phyloP scores from a whole-genome alignment of 1,140 invertebrate species.

The Vanessa atalanta region DNA sequence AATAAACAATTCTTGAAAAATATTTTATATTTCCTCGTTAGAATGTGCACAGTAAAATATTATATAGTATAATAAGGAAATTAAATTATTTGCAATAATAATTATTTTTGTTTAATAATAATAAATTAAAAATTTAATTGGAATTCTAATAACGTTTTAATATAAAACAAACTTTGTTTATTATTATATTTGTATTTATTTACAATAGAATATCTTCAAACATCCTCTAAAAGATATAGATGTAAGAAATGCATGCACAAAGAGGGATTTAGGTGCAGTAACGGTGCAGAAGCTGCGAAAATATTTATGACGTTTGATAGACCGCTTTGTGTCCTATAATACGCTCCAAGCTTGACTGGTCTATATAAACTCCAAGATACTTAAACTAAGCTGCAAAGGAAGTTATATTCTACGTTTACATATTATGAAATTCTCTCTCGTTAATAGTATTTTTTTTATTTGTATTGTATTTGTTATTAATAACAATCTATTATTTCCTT shows the following conservation, averaged over 20 bases:
- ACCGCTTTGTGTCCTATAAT: slow-evolving; percentile 61
- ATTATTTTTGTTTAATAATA: too few species aligned
- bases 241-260: slow-evolving; percentile 59
- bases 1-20: too few species aligned
- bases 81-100: too few species aligned
- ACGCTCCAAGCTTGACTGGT: slow-evolving; percentile 22
- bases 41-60: too few species aligned
- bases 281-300: slow-evolving; percentile 56
- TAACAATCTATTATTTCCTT: neutral
- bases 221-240: slow-evolving; percentile 24
- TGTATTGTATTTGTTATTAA: neutral
- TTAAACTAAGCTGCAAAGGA: slow-evolving; percentile 15
- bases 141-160: neutral
- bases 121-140: too few species aligned
- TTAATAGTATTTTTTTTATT: neutral
- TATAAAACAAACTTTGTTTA: neutral
- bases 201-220: slow-evolving; percentile 7
- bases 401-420: neutral
- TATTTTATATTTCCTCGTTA: too few species aligned
- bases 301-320: slow-evolving; percentile 77
- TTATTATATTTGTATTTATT: neutral
- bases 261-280: slow-evolving; percentile 59
- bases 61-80: too few species aligned
- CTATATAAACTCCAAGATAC: slow-evolving; percentile 14
- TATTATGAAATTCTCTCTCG: neutral